A percentile compares a stretch with the other conserved stretches of the same genome.
phyloP scores from a whole-genome alignment of 2,113 vertebrate genomes.

The Pyrgilauda ruficollis region DNA sequence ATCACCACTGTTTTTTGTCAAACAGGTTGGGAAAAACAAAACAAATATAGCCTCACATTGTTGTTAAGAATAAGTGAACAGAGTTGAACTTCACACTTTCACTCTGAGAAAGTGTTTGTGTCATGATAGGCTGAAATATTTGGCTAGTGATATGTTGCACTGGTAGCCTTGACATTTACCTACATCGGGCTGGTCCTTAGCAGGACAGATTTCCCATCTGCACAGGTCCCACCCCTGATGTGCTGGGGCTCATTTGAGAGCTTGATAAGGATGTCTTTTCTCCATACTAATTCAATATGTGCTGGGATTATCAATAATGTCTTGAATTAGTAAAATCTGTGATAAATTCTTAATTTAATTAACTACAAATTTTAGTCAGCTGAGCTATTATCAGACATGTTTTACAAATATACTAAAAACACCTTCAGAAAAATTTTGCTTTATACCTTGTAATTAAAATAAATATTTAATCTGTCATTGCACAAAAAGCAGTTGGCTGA shows the following conservation, averaged over 20 bases:
- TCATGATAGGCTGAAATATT: not conserved
- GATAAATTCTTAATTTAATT: not conserved
- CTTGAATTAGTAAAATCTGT: not conserved
- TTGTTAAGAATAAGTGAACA: not conserved
- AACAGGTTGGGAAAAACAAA: not conserved
- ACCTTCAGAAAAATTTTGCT: not conserved
- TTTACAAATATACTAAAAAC: not conserved
- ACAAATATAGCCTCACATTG: not conserved
- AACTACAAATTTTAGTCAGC: not conserved
- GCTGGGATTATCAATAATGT: not conserved
- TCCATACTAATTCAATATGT: not conserved
- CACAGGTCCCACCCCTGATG: not conserved
- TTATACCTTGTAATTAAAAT: slow-evolving; percentile 5
- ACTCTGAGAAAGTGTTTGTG: not conserved
- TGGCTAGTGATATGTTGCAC: not conserved
- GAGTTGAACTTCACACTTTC: not conserved
- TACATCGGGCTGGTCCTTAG: not conserved
- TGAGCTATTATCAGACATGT: not conserved
- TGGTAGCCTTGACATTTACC: not conserved
- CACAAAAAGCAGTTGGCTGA: not conserved
- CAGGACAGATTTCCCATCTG: not conserved
- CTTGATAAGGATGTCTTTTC: not conserved
- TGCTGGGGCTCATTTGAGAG: not conserved
- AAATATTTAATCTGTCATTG: slow-evolving; percentile 15
- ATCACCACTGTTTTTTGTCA: not conserved